Evolutionary conservation across 2,888 invertebrate genomes (phyloP), one percentile per base, ranked within the genome.

Genomic region (Choristoneura rosaceana): DNA sequence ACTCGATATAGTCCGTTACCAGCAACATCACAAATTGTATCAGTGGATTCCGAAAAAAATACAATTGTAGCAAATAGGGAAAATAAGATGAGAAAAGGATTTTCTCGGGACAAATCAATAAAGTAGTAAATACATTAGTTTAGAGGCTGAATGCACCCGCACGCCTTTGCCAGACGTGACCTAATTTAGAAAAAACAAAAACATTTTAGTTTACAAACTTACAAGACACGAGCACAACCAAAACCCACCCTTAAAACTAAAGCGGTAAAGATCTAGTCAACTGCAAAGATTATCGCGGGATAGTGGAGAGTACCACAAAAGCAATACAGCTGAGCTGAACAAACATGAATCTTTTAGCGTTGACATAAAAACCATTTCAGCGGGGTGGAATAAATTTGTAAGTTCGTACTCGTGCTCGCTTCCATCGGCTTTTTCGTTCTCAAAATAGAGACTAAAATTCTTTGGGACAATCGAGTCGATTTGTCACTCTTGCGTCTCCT

Each of bases 111-210:
- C 73, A 64, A 73, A 73, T 73, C 73, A 73, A 73, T 73, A 73
- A 50, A 69, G 10, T 59, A 68, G 64, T 73, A 73, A 73, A 73
- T 69, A 73, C 73, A 73, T 73, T 73, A 69, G 73, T 71, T 71
- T 63, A 71, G 67, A 67, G 71, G 45, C 64, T 65, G 64, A 17
- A 66, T 70, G 67, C 66, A 65, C 65, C 70, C 70, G 12, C 43
- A 63, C 68, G 68, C 68, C 58, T 64, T 33, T 12, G 43, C 9
- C n/a, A 50, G 41, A 73, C 71, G 71, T 73, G 71, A 68, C 71
- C 71, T 68, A 73, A 73, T 73, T 73, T 73, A 52, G 63, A 73
- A 68, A 73, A 71, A 71, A 68, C 60, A 71, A 71, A 62, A 66
- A 25, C 33, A 61, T 66, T 71, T 61, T 52, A 45, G 43, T 71